Evolutionary conservation across 2,113 vertebrate species (phyloP).

Genomic region (Oreochromis spilurus): DNA sequence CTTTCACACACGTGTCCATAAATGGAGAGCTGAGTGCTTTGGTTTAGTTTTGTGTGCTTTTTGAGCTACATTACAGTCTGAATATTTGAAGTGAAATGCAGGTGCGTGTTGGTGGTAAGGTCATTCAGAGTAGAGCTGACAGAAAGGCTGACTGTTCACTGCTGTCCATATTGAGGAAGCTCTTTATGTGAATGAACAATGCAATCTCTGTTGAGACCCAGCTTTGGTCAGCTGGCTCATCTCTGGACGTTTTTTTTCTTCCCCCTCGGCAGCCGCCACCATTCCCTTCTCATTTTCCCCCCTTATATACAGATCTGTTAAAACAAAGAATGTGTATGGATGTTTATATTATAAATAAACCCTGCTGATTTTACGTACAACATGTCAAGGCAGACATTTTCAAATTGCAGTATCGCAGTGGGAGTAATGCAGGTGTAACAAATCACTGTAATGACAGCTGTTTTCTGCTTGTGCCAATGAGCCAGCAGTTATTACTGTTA

Average conservation of each 20-base stretch:
- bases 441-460: not conserved
- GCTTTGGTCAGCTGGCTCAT: constrained; percentile 42
- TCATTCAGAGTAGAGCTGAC: constrained; percentile 20
- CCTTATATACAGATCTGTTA: constrained; percentile 10
- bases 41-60: not conserved
- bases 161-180: constrained; percentile 46
- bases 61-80: not conserved
- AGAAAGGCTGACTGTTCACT: constrained; percentile 67
- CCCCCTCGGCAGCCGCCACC: too few relatives aligned
- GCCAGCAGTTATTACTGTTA: not conserved
- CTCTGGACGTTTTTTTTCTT: not conserved
- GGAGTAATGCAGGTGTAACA: not conserved
- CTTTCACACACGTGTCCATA: not conserved
- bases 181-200: constrained; percentile 67
- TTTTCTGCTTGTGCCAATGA: not conserved
- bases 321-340: not conserved
- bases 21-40: not conserved
- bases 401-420: not conserved
- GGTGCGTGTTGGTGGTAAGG: constrained; percentile 45
- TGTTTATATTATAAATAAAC: not conserved
- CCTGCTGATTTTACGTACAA: not conserved
- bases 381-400: not conserved
- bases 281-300: not conserved
- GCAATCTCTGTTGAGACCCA: constrained; percentile 54
- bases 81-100: constrained; percentile 41